Conservation (phyloP, 2,888 invertebrate species). For the Amphiduros pacificus region DNA sequence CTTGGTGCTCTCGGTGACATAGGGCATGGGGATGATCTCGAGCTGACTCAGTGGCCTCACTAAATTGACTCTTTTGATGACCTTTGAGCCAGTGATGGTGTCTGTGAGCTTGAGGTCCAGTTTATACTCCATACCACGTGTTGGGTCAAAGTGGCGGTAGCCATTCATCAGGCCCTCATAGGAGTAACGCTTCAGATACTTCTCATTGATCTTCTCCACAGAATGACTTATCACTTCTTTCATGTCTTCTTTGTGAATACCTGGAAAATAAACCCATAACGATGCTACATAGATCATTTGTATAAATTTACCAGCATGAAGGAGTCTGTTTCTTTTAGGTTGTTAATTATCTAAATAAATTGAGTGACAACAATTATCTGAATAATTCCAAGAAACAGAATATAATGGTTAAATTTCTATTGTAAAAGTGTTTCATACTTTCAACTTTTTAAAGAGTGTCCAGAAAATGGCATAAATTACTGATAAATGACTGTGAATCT, state of each 20-base stretch:
- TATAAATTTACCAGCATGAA: too few relatives aligned
- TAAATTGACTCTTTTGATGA: slow-evolving; percentile 70
- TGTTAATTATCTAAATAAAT: too few relatives aligned
- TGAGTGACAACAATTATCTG: background rate
- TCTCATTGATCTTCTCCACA: slow-evolving; percentile 40
- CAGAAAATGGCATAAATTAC: too few relatives aligned
- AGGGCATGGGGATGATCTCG: slow-evolving; percentile 88
- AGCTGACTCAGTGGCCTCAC: slow-evolving; percentile 83
- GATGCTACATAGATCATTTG: too few relatives aligned
- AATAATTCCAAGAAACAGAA: too few relatives aligned
- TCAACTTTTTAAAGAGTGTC: too few relatives aligned
- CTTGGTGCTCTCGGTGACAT: slow-evolving; percentile 90
- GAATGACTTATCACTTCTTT: slow-evolving; percentile 66
- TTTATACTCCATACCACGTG: slow-evolving; percentile 82
- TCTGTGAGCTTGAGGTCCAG: slow-evolving; percentile 65
- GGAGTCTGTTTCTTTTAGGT: too few relatives aligned
- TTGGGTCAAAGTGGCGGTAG: slow-evolving; percentile 78
- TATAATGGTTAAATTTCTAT: too few relatives aligned
- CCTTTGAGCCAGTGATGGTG: slow-evolving; percentile 28
- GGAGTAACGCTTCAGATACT: slow-evolving; percentile 39
- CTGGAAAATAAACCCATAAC: too few relatives aligned
- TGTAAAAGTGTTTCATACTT: too few relatives aligned
- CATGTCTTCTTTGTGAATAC: slow-evolving; percentile 66
- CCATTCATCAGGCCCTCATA: slow-evolving; percentile 67
- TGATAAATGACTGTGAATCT: too few relatives aligned